A percentile compares a stretch with the other conserved stretches of the same genome.
These are phyloP conservation scores for Pantala flavescens DNA, from an alignment of 1,140 invertebrate species.

Conservation along the genomic window DNA sequence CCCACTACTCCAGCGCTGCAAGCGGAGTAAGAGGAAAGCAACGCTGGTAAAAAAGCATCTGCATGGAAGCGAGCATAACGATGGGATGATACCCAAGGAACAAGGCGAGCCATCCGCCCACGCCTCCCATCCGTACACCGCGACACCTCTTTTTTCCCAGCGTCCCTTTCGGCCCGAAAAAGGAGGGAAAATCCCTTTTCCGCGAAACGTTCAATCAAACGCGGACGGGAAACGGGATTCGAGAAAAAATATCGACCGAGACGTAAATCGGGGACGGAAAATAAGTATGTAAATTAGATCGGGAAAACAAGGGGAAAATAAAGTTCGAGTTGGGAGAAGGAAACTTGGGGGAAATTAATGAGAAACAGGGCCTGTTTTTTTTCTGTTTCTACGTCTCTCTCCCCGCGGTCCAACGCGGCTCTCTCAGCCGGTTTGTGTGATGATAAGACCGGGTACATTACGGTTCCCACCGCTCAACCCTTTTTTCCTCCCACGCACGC, in stretches of 20 bases:
- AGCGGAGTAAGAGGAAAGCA: too few relatives aligned
- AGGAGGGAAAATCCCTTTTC: too few relatives aligned
- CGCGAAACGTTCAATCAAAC: not conserved
- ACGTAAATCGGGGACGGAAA: not conserved
- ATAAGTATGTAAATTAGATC: slow-evolving; percentile 10
- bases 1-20: too few relatives aligned
- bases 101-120: too few relatives aligned
- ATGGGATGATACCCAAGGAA: too few relatives aligned
- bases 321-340: not conserved
- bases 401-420: not conserved
- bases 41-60: too few relatives aligned
- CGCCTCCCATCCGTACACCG: too few relatives aligned
- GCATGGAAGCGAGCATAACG: too few relatives aligned
- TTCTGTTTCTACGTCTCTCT: not conserved
- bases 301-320: not conserved
- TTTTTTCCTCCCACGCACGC: not conserved
- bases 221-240: not conserved
- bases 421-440: not conserved
- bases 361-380: not conserved
- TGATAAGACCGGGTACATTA: slow-evolving; percentile 5
- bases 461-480: not conserved
- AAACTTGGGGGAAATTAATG: slow-evolving; percentile 9
- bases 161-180: too few relatives aligned
- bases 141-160: too few relatives aligned
- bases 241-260: not conserved